These are phyloP conservation scores for Smittia aterrima DNA, from an alignment of 2,888 invertebrate species.

Conservation along the genomic window DNA sequence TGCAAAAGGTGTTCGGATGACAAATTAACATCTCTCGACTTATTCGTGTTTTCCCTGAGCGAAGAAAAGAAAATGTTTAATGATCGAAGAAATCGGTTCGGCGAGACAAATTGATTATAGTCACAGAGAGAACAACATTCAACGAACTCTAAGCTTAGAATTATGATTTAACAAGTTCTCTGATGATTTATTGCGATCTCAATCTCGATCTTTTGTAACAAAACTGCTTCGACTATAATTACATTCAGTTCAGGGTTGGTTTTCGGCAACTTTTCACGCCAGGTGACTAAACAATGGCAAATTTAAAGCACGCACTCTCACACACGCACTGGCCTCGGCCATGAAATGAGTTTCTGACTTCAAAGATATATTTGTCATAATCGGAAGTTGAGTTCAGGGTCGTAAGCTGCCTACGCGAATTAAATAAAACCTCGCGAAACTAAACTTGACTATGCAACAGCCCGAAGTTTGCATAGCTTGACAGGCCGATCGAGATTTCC, in stretches of 20 bases:
- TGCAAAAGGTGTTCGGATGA: slow-evolving; percentile 2
- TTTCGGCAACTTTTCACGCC: background rate
- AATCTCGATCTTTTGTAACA: too few species aligned
- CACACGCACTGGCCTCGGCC: background rate
- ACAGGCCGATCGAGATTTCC: background rate
- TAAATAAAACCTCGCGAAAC: background rate
- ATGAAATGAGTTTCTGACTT: background rate
- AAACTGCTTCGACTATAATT: too few species aligned
- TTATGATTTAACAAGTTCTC: too few species aligned
- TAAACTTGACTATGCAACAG: too few species aligned
- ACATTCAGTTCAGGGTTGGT: too few species aligned
- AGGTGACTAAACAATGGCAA: slow-evolving; percentile 1
- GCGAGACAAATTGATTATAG: slow-evolving; percentile 7
- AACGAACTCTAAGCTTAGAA: too few species aligned
- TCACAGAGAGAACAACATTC: too few species aligned
- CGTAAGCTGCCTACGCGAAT: background rate
- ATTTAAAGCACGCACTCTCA: background rate
- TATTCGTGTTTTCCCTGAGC: background rate
- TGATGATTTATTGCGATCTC: slow-evolving; percentile 2
- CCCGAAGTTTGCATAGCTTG: too few species aligned
- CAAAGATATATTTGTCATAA: background rate
- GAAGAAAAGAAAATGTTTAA: too few species aligned
- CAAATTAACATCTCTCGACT: background rate
- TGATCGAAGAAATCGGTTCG: too few species aligned
- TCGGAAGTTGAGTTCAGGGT: background rate